A percentile compares a stretch with the other conserved stretches of the same genome.
Conservation (phyloP, 2,113 vertebrate genomes). For the Ammospiza caudacuta region DNA sequence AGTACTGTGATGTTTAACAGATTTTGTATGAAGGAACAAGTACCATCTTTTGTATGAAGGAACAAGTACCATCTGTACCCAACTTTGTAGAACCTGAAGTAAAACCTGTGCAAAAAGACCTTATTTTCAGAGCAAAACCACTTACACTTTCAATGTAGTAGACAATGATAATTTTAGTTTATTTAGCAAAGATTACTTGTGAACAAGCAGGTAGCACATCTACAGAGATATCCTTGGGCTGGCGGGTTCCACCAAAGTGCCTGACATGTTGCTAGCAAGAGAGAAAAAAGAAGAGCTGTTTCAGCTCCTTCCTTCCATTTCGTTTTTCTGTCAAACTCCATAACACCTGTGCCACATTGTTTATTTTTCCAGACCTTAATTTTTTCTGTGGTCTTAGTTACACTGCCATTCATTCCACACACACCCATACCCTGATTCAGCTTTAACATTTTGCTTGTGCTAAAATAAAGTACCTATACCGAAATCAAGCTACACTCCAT, state of each 20-base stretch:
- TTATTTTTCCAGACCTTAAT: not conserved
- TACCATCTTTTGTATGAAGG: not conserved
- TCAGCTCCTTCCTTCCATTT: not conserved
- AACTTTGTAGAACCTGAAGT: not conserved
- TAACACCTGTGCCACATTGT: not conserved
- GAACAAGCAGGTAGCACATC: not conserved
- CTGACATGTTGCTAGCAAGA: rapidly evolving
- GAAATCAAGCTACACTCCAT: not conserved
- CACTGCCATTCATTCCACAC: not conserved
- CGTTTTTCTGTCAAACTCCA: not conserved
- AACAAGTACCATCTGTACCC: not conserved
- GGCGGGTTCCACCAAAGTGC: not conserved
- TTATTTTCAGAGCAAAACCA: not conserved
- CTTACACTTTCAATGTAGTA: not conserved
- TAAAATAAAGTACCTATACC: not conserved
- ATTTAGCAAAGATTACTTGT: not conserved
- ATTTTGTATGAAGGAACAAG: not conserved
- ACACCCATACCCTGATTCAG: too few species aligned
- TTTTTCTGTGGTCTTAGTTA: not conserved
- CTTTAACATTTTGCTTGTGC: not conserved
- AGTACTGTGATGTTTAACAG: not conserved
- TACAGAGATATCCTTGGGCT: not conserved
- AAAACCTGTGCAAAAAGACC: not conserved
- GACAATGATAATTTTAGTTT: not conserved
- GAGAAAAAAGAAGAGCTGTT: not conserved